phyloP scores from a whole-genome alignment of 2,888 invertebrate genomes.

The Beris chalybata region DNA sequence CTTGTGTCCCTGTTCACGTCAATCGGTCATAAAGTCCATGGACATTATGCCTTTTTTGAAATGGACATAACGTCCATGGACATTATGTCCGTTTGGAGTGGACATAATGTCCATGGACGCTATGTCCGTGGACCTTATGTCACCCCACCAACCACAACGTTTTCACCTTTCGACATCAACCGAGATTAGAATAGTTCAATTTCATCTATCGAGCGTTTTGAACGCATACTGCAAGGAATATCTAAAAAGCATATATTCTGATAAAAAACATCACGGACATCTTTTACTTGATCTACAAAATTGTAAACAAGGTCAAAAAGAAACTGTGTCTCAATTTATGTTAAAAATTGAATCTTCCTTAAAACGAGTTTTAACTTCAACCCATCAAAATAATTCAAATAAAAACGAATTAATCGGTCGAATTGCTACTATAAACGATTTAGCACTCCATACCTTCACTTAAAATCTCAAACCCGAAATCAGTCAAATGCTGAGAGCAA shows the following conservation, averaged over 20 bases:
- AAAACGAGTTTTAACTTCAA: conserved; percentile 15
- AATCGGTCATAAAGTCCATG: too few relatives aligned
- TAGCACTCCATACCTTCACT: conserved; percentile 29
- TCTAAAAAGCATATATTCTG: conserved; percentile 26
- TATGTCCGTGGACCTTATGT: too few relatives aligned
- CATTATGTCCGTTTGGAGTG: too few relatives aligned
- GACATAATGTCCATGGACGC: too few relatives aligned
- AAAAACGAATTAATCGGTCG: conserved; percentile 21
- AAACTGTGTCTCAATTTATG: conserved; percentile 27
- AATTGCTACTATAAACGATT: conserved; percentile 30
- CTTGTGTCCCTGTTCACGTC: too few relatives aligned
- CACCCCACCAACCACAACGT: too few relatives aligned
- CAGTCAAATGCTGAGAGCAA: conserved; percentile 28
- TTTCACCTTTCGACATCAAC: too few relatives aligned
- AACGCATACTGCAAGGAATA: too few relatives aligned
- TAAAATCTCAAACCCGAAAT: conserved; percentile 23
- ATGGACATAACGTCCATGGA: too few relatives aligned
- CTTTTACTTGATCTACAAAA: conserved; percentile 25
- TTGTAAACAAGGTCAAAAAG: conserved; percentile 19
- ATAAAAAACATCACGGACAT: conserved; percentile 29
- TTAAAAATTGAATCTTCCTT: conserved; percentile 21
- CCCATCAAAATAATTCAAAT: conserved; percentile 19
- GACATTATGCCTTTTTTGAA: too few relatives aligned
- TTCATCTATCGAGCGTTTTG: too few relatives aligned
- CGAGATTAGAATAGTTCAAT: too few relatives aligned